Evolutionary conservation across 2,797 vertebrate genomes (phyloP).

Genomic region (Myotis vivesi): DNA sequence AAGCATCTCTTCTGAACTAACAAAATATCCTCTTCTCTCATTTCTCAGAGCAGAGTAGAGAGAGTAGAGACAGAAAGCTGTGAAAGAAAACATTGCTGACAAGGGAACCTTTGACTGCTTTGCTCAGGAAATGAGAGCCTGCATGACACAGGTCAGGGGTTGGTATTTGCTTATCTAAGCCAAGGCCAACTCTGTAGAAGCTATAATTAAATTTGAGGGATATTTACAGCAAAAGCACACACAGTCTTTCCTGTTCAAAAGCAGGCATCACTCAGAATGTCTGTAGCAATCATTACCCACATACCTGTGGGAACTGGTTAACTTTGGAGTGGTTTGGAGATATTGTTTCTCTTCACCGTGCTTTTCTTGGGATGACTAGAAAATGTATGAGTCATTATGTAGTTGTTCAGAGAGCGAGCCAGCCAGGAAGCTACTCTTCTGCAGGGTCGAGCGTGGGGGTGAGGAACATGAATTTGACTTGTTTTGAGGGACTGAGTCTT

Average conservation of each 20-base stretch:
- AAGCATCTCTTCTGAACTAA: not conserved
- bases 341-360: not conserved
- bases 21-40: not conserved
- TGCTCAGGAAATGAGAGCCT: not conserved
- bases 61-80: not conserved
- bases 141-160: not conserved
- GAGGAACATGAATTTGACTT: not conserved
- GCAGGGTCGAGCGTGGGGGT: not conserved
- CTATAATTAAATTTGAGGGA: not conserved
- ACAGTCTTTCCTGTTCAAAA: not conserved
- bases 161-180: not conserved
- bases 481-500: conserved; percentile 28
- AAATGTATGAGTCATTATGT: not conserved
- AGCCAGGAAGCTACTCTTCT: not conserved
- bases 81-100: not conserved
- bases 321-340: not conserved
- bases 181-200: not conserved
- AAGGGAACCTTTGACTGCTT: not conserved
- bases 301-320: not conserved
- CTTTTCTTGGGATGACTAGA: not conserved
- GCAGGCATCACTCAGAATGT: not conserved
- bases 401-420: not conserved
- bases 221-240: not conserved
- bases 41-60: not conserved
- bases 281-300: not conserved